Evolutionary conservation across 1,140 invertebrate species (phyloP).

Genomic region (Propsilocerus akamusi): DNA sequence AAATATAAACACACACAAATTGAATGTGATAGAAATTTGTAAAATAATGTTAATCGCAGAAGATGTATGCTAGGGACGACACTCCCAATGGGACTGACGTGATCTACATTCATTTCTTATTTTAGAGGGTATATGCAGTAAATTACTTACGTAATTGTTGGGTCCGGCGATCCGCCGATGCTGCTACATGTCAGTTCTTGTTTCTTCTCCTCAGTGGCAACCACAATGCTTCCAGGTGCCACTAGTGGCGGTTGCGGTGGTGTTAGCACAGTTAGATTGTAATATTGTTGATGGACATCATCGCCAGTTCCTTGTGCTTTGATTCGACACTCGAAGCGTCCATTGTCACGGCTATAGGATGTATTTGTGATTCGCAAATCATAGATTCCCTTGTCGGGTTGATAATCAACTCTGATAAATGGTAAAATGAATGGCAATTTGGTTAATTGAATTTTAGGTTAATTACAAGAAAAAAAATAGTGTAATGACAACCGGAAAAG

Average conservation of each 20-base stretch:
- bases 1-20: slow-evolving; percentile 8
- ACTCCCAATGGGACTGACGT: too few species aligned
- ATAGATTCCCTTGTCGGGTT: slow-evolving; percentile 61
- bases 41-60: background rate
- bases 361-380: slow-evolving; percentile 73
- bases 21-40: slow-evolving; percentile 3
- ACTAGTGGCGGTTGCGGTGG: slow-evolving; percentile 61
- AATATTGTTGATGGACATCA: slow-evolving; percentile 63
- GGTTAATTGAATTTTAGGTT: too few species aligned
- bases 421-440: too few species aligned
- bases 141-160: slow-evolving; percentile 48
- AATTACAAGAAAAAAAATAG: too few species aligned
- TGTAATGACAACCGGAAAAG: too few species aligned
- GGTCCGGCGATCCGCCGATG: slow-evolving; percentile 73
- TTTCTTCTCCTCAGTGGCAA: slow-evolving; percentile 58
- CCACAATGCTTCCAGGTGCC: slow-evolving; percentile 42
- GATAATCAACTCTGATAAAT: slow-evolving; percentile 57
- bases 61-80: background rate
- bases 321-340: slow-evolving; percentile 74
- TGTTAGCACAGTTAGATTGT: slow-evolving; percentile 69
- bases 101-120: background rate
- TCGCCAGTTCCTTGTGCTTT: slow-evolving; percentile 66
- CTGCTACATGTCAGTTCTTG: slow-evolving; percentile 66
- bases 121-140: background rate
- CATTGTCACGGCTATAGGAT: slow-evolving; percentile 77